These are phyloP conservation scores for Microtus montanus DNA, from an alignment of 2,113 vertebrate species.

Conservation along the genomic window DNA sequence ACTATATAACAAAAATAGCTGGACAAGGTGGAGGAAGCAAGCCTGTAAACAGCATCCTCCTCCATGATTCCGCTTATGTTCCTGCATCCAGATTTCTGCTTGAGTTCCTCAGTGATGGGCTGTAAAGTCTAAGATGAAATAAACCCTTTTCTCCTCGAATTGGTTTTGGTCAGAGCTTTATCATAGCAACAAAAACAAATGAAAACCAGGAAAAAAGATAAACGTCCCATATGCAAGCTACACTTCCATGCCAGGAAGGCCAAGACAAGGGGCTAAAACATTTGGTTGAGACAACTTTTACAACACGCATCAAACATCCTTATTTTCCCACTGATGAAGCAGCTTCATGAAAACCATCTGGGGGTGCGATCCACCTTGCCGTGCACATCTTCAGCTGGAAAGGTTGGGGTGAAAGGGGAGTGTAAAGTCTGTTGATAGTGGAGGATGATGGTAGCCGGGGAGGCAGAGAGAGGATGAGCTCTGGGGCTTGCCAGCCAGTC, in stretches of 20 bases:
- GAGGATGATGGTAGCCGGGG: background rate
- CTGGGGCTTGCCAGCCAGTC: background rate
- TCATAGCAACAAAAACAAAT: background rate
- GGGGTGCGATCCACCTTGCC: background rate
- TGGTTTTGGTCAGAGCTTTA: background rate
- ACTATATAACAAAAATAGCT: background rate
- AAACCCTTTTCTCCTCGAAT: background rate
- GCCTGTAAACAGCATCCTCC: background rate
- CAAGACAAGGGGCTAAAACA: background rate
- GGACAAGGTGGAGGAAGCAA: background rate
- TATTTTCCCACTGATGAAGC: background rate
- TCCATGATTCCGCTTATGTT: background rate
- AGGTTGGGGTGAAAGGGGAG: background rate
- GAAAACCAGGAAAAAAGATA: background rate
- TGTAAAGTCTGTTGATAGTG: background rate
- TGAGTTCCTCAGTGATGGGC: background rate
- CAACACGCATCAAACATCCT: background rate
- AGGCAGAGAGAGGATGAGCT: background rate
- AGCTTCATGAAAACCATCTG: background rate
- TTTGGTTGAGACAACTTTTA: background rate
- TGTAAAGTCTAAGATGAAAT: background rate
- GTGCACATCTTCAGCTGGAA: background rate
- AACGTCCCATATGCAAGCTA: background rate
- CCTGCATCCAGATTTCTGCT: background rate
- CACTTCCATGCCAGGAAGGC: background rate